Evolutionary conservation across 2,113 vertebrate species (phyloP).

Genomic region (Calidris pygmaea): DNA sequence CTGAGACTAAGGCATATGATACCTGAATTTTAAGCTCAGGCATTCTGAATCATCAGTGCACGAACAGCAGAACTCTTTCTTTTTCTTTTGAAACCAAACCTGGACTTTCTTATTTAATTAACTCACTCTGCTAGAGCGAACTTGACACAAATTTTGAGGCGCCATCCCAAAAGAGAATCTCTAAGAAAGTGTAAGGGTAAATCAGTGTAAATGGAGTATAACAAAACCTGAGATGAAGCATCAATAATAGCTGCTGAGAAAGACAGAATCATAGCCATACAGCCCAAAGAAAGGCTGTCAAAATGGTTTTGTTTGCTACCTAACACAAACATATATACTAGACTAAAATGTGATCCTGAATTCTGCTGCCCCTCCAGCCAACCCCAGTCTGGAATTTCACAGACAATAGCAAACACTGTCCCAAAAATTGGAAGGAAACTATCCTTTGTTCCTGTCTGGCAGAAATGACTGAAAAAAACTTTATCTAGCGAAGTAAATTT

Average conservation of each 20-base stretch:
- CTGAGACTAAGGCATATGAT: not conserved
- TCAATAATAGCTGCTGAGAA: not conserved
- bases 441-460: not conserved
- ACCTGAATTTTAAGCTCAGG: slow-evolving; percentile 11
- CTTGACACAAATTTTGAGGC: not conserved
- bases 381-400: not conserved
- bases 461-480: not conserved
- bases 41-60: not conserved
- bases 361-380: not conserved
- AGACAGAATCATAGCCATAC: not conserved
- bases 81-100: not conserved
- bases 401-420: not conserved
- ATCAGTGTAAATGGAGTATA: not conserved
- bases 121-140: not conserved
- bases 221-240: not conserved
- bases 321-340: not conserved
- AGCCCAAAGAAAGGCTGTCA: not conserved
- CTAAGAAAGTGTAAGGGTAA: not conserved
- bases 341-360: not conserved
- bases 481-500: not conserved
- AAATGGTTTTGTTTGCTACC: not conserved
- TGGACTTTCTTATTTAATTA: not conserved
- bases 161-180: not conserved
- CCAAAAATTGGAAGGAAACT: not conserved
- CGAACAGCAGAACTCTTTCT: not conserved